phyloP scores from a whole-genome alignment of 92 coral and sea anemone genomes.

The Metridium senile region DNA sequence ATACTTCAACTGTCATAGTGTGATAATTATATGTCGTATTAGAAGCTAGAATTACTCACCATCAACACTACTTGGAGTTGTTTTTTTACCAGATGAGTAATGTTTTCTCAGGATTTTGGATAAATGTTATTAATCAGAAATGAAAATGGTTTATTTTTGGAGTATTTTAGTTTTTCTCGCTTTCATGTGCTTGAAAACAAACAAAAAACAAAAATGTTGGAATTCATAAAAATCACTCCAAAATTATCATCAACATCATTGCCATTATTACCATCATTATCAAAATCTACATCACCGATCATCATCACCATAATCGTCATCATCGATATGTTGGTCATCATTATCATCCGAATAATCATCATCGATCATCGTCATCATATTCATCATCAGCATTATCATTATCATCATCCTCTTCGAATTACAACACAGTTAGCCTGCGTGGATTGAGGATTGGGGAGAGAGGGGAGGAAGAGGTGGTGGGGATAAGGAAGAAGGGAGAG shows the following conservation, averaged over 20 bases:
- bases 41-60: background rate
- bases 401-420: background rate
- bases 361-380: background rate
- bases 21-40: background rate
- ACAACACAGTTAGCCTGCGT: background rate
- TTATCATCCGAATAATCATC: background rate
- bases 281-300: background rate
- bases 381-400: background rate
- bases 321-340: background rate
- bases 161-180: background rate
- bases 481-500: too few relatives aligned
- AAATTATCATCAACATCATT: background rate
- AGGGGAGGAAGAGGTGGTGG: too few relatives aligned
- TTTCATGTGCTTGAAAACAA: too few relatives aligned
- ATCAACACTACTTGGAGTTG: conserved; percentile 1
- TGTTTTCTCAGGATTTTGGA: conserved; percentile 19
- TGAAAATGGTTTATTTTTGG: background rate
- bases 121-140: background rate
- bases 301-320: background rate
- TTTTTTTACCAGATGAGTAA: conserved; percentile 4
- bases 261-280: background rate
- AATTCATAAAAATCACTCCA: background rate
- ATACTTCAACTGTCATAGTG: background rate
- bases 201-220: too few relatives aligned
- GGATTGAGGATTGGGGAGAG: too few relatives aligned